A percentile compares a stretch with the other conserved stretches of the same genome.
These are phyloP conservation scores for Morone chrysops DNA, from an alignment of 2,113 vertebrate genomes.

Conservation along the genomic window DNA sequence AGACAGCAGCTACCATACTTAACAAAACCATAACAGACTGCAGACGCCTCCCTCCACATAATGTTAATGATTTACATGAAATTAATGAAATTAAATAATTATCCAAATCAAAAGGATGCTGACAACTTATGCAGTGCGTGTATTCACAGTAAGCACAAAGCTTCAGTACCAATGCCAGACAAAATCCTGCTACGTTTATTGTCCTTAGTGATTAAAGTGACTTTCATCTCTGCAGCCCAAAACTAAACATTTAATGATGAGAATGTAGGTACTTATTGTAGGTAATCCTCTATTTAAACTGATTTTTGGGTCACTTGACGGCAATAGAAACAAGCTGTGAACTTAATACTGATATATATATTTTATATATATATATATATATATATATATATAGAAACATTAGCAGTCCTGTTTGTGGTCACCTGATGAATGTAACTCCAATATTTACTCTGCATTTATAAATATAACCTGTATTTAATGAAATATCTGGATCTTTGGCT, in stretches of 20 bases:
- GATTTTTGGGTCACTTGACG: background rate
- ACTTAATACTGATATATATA: background rate
- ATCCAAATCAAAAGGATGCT: background rate
- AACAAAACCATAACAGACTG: slow-evolving; percentile 42
- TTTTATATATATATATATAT: too few species aligned
- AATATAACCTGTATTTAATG: background rate
- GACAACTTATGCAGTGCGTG: background rate
- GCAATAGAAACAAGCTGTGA: background rate
- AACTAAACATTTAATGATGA: background rate
- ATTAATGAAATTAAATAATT: slow-evolving; percentile 7
- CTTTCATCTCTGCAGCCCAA: background rate
- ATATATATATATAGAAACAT: background rate
- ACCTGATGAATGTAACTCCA: background rate
- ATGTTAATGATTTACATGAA: slow-evolving; percentile 40
- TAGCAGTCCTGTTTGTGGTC: background rate
- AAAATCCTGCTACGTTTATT: background rate
- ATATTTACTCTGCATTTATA: background rate
- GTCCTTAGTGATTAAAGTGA: background rate
- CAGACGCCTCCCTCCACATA: slow-evolving; percentile 21
- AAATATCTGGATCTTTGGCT: background rate
- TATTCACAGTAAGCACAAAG: background rate
- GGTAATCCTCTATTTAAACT: too few species aligned
- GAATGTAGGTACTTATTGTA: background rate
- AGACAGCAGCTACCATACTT: slow-evolving; percentile 56
- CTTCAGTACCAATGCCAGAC: background rate